Base-by-base conservation (phyloP, 2,888 invertebrate species). In the Trimorus sp. region DNA sequence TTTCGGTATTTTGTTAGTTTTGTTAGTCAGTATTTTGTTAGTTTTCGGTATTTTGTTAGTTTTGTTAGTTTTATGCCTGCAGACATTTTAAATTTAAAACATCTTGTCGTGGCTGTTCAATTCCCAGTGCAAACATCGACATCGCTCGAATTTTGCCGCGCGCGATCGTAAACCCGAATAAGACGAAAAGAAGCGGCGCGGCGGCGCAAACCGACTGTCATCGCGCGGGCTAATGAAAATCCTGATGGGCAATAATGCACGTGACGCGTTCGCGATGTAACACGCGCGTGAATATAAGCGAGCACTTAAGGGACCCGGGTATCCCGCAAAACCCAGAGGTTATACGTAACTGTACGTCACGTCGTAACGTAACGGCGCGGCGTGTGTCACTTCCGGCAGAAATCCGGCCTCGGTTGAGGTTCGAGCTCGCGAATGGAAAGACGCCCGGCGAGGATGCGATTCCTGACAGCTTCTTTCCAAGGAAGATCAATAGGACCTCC, bases 321-420 rank as follows among this genome's bases (percentile, higher is more conserved):
- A 74, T 81, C 78, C 68, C 16, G 66, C 51, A 70, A 69, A 82
- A 84, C 56, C 74, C 68, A 60, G 63, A 74, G 77, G 82, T 60
- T 79, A 68, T 62, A 79, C 82, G 82, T 79, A 62, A 82, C 79
- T 63, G 53, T 66, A 66, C 60, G 77, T 77, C 77, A 74, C 73
- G 74, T 82, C 73, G 83, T 60, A n/a, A 60, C 60, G 56, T 60
- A 71, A 62, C 66, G 65, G 70, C 54, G 51, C 59, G 75, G 75
- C 81, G 79, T 79, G 82, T 84, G 84, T 82, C 82, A 84, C 82
- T 84, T 84, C 84, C 79, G 82, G 53, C 76, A 79, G 82, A 80
- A 84, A 84, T 84, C 84, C 84, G 82, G 68, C 71, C 73, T 36
- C 63, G 76, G 63, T 54, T 54, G 70, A 56, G 65, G 70, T 66